These are phyloP conservation scores for Psittacula echo DNA, from an alignment of 2,797 vertebrate species.

Conservation along the genomic window DNA sequence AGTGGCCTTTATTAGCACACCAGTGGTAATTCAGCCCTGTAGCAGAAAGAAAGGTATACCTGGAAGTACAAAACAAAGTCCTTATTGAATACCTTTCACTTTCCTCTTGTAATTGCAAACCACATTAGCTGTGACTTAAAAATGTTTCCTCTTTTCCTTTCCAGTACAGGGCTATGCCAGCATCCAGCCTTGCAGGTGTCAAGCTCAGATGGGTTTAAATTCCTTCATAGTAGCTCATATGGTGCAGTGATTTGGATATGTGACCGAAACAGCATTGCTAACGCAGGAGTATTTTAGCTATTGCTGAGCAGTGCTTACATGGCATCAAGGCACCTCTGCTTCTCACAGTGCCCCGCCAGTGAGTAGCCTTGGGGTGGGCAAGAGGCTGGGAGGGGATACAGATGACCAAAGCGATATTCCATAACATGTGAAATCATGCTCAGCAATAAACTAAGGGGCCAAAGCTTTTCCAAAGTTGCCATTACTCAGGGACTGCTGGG, in stretches of 20 bases:
- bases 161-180: neutral
- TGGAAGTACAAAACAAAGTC: neutral
- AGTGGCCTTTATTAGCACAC: slow-evolving; percentile 5
- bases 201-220: neutral
- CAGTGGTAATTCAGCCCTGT: neutral
- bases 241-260: neutral
- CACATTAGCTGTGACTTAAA: neutral
- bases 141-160: neutral
- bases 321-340: neutral
- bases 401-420: neutral
- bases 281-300: neutral
- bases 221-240: accelerated
- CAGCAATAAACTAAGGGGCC: accelerated
- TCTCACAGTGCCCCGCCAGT: neutral
- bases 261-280: neutral
- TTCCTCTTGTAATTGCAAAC: neutral
- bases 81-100: neutral
- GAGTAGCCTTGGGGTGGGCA: neutral
- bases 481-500: neutral
- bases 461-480: neutral
- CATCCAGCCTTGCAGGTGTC: neutral
- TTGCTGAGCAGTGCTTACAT: neutral
- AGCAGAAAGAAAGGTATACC: neutral
- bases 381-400: neutral
- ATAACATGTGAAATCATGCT: neutral